Evolutionary conservation across 2,797 vertebrate species (phyloP), one percentile per base, ranked within the genome.

Genomic region (Etheostoma perlongum): DNA sequence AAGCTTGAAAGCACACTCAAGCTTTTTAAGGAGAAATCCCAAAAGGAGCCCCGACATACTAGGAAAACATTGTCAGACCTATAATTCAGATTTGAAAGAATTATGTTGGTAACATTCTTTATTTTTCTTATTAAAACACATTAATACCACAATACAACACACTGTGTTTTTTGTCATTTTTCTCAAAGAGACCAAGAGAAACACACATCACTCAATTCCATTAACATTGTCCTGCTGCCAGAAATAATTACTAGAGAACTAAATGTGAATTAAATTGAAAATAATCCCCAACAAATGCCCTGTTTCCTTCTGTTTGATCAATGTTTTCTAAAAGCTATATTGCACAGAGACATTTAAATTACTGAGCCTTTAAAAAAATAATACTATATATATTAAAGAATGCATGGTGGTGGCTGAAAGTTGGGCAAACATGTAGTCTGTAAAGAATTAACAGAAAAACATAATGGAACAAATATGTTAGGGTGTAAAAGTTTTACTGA

Each of bases 1-100:
- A 46, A 64, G 58, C 62, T 52, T 67, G 66, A 75, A 30, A 49
- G 60, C 51, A 54, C 14, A 47, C 6, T 36, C 1, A 46, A n/a
- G 2, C 19, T 47, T 53, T 46, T 61, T 21, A 47, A 18, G 9
- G 30, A 14, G 21, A 4, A 58, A 30, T 59, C 63, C 21, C 6
- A 67, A 46, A 61, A 49, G 25, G 15, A 62, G 64, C 23, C 3
- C 8, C 3, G 4, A 44, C 3, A 25, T 66, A 0, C 19, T 21
- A 40, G 9, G 47, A 14, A 18, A 49, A 9, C 61, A 27, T 4
- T 16, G 27, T 4, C 57, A 48, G 14, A 55, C 3, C 33, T 27
- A 6, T 2, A 3, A 40, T 53, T 42, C n/a, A 33, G 21, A 36
- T 62, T 27, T 19, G 48, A 47, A 55, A 61, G 0, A 0, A 0